Evolutionary conservation across 2,113 vertebrate species (phyloP).

Genomic region (Anseranas semipalmata): DNA sequence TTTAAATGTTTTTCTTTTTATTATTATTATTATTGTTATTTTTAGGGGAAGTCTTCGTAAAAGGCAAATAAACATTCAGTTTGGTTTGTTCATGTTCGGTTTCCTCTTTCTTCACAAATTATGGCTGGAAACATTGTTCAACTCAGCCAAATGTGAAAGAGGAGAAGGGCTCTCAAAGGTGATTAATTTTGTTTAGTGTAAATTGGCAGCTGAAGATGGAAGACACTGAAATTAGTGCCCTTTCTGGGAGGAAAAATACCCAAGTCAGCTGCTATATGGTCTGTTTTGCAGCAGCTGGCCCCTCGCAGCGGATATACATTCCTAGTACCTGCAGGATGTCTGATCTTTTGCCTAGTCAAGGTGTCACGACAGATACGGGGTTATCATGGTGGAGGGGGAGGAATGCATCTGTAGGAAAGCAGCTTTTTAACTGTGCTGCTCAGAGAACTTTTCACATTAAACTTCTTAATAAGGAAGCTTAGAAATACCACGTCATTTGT

Average conservation of each 20-base stretch:
- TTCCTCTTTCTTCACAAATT: constrained; percentile 2
- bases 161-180: not conserved
- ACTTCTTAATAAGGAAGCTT: constrained; percentile 19
- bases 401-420: not conserved
- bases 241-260: not conserved
- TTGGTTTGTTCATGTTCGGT: not conserved
- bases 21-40: no score
- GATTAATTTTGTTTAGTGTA: not conserved
- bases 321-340: accelerated
- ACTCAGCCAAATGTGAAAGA: not conserved
- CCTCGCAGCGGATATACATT: not conserved
- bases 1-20: not conserved
- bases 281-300: not conserved
- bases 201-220: not conserved
- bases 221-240: not conserved
- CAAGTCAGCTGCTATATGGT: not conserved
- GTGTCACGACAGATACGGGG: not conserved
- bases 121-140: not conserved
- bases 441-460: not conserved
- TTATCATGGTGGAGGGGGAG: not conserved
- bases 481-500: constrained; percentile 19
- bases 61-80: not conserved
- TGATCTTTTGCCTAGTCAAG: not conserved
- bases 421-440: not conserved
- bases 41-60: not conserved